Base-by-base conservation (phyloP, 2,888 invertebrate species). In the Sepiola atlantica region DNA sequence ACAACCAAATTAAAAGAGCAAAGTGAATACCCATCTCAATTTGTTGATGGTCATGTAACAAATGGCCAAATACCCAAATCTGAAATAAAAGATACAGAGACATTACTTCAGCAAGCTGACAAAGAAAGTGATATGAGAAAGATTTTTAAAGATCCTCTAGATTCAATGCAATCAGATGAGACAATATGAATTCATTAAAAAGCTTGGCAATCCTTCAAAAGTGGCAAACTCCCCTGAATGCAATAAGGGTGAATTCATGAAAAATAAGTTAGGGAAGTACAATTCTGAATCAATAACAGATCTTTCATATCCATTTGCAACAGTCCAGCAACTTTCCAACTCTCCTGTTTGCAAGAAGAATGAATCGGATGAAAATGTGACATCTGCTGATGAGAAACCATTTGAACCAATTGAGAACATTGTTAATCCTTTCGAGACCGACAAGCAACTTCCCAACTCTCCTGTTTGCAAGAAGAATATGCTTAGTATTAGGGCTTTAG, bases 291-390 rank as follows among this genome's bases (percentile, higher is more conserved):
- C 3, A 6, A 12, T 24, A 0, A 21, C 4, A 24, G 3, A 10
- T 3, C 3, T 16, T 32, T 16, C 20, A 18, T 4, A 91, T 20
- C 1, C 35, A 2, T 0, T 4, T 0, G 6, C 18, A 21, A 0
- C 35, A 35, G 45, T 0, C 8, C 21, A 54, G 6, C 18, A 21
- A 8, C 3, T 35, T 1, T 8, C 14, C 14, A 21, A 35, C 12
- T 35, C 91, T 32, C 32, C 32, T 3, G n/a, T 2, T 12, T 18
- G 77, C n/a, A 32, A 16, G 32, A 16, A n/a, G 16, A 0, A 0
- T 16, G 77, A 61, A 20, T 6, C 61, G 10, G 28, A 3, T 4
- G 32, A 45, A 45, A 8, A 45, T 45, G 45, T 45, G 45, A 45
- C 2, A 45, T 8, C 45, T 45, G 8, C 45, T 45, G 45, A 45